These are phyloP conservation scores for Gnathonemus longibarbis DNA, from an alignment of 2,113 vertebrate species.

Conservation along the genomic window DNA sequence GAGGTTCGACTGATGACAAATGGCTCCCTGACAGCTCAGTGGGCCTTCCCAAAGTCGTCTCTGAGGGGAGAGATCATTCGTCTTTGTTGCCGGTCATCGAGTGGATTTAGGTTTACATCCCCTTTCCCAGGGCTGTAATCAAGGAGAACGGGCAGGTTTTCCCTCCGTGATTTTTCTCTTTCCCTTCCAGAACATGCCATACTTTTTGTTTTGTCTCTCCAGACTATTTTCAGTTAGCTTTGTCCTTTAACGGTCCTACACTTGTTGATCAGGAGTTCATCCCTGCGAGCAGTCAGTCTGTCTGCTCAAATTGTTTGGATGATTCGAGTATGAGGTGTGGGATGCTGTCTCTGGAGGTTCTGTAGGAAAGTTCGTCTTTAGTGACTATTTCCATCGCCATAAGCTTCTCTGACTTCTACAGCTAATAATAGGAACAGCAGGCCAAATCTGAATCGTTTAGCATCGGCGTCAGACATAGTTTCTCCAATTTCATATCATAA, in stretches of 20 bases:
- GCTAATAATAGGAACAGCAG: neutral
- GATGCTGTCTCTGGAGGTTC: conserved; percentile 2
- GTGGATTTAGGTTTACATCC: neutral
- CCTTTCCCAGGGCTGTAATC: conserved; percentile 3
- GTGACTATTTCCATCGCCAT: neutral
- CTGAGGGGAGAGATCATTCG: neutral
- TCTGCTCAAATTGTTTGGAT: neutral
- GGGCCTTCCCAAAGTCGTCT: neutral
- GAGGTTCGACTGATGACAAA: neutral
- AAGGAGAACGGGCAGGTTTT: neutral
- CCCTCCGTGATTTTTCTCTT: neutral
- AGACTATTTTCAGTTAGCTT: neutral
- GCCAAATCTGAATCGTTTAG: neutral
- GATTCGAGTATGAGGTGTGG: neutral
- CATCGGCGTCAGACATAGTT: neutral
- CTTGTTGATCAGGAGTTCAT: neutral
- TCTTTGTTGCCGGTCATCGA: neutral
- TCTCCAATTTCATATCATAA: conserved; percentile 17
- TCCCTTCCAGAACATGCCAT: neutral
- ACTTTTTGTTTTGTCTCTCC: neutral
- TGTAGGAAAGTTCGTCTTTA: neutral
- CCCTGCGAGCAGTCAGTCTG: neutral
- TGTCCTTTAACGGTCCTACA: neutral
- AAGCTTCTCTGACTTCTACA: neutral
- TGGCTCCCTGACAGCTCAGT: conserved; percentile 1